These are phyloP conservation scores for Andrena minutula DNA, from an alignment of 2,888 invertebrate genomes.

Conservation along the genomic window DNA sequence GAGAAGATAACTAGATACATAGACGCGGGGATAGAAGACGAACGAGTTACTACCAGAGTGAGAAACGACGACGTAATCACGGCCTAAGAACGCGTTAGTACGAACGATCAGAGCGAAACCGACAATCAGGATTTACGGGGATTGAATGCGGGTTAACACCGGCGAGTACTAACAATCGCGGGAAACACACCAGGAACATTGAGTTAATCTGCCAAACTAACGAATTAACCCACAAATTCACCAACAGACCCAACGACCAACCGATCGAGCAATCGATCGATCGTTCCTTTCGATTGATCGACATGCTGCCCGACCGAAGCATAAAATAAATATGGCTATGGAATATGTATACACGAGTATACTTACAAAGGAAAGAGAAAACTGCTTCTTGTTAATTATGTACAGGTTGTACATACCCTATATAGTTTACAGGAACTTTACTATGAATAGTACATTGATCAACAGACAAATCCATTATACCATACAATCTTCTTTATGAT, in stretches of 20 bases:
- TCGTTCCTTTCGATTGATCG: conserved; percentile 37
- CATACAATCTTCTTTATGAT: no score
- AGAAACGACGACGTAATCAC: conserved; percentile 20
- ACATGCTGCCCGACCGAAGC: conserved; percentile 15
- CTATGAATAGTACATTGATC: no score
- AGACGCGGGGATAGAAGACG: conserved; percentile 36
- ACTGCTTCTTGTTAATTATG: no score
- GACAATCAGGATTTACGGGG: neutral
- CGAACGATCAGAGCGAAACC: neutral
- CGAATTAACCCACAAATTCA: conserved; percentile 34
- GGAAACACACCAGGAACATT: neutral
- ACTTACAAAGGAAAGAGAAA: no score
- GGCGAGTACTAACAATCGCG: neutral
- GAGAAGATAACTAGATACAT: conserved; percentile 56
- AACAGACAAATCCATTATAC: no score
- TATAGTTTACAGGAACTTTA: no score
- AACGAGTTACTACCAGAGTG: conserved; percentile 40
- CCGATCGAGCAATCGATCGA: conserved; percentile 29
- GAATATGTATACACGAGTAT: no score
- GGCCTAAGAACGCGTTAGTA: neutral
- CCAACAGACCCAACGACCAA: conserved; percentile 7
- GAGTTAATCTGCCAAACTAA: conserved; percentile 16
- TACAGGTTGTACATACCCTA: no score
- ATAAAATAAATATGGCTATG: neutral
- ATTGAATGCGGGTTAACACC: neutral